Evolutionary conservation across 1,140 invertebrate genomes (phyloP), one percentile per base, ranked within the genome.

Genomic region (Lepidurus couesii): DNA sequence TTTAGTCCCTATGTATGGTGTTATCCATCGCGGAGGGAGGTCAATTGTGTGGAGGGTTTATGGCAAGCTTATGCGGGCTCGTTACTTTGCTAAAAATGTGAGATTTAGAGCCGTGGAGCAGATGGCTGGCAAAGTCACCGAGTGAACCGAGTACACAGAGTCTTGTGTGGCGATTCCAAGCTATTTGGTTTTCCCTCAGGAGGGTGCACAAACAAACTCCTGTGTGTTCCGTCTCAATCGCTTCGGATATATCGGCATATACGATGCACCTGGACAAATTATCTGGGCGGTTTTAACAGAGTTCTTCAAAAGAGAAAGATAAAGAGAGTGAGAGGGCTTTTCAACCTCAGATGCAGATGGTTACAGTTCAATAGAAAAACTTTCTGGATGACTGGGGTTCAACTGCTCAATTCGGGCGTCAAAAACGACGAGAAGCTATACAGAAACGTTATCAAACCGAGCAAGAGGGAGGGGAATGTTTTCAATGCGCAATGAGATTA

Each of bases 211-310:
- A 65, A 65, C 53, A 65, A 65, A 65, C 53, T 13, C 34, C 3
- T 34, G 34, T 34, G 34, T 7, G 6, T 65, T 21, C 13, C 5
- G 53, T 65, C 53, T 65, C 53, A 65, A 65, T 65, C 53, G 53
- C n/a, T 65, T 65, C 53, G 13, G n/a, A 65, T 34, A 65, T 47
- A 47, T 65, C 21, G 53, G 16, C 34, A 34, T 21, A 65, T 9
- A 65, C 53, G 53, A 65, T 21, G n/a, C 53, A 65, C 53, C 53
- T 65, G 53, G 53, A 65, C 53, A 65, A 65, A 65, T 65, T 65
- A 65, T 21, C 53, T 13, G 53, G 53, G 53, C 21, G 53, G 53
- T 65, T 65, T 65, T 13, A 13, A 65, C 53, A 7, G 21, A 65
- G 21, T 13, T n/a, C 6, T 9, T 65, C 53, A 65, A 65, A 65